phyloP scores from a whole-genome alignment of 1,140 invertebrate genomes.

The Sarcophaga bullata region DNA sequence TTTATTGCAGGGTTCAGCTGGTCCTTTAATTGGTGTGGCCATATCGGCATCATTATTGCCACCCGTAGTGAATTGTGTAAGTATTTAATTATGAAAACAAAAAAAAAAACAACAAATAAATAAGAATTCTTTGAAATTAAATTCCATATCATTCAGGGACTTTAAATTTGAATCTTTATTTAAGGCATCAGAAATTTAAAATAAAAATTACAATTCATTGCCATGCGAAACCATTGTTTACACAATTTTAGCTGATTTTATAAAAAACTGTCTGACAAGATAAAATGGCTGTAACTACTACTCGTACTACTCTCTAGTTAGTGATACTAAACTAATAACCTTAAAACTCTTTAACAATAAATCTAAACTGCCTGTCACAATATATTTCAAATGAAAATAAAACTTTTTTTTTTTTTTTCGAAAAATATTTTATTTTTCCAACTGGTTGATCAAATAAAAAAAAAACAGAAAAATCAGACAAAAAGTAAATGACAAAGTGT shows the following conservation, averaged over 20 bases:
- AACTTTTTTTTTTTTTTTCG: no score
- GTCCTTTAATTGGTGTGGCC: slow-evolving; percentile 87
- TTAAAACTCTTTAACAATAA: background rate
- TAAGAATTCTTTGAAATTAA: no score
- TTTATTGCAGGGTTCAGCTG: slow-evolving; percentile 83
- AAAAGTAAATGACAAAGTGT: background rate
- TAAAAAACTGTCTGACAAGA: background rate
- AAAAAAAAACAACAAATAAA: no score
- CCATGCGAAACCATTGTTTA: background rate
- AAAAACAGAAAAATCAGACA: background rate
- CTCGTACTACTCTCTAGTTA: background rate
- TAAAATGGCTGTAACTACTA: background rate
- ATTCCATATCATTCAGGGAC: no score
- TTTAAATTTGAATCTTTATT: no score
- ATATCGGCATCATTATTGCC: slow-evolving; percentile 88
- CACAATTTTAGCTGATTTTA: background rate
- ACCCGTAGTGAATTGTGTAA: slow-evolving; percentile 87
- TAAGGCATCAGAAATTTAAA: no score
- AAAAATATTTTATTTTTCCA: no score
- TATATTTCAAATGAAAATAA: background rate
- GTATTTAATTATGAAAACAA: slow-evolving; percentile 52
- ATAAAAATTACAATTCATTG: no score
- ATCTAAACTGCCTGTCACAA: background rate
- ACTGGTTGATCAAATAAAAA: no score
- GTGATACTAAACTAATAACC: background rate